Evolutionary conservation across 2,888 invertebrate genomes (phyloP), one percentile per base, ranked within the genome.

Genomic region (Mythimna vitellina): DNA sequence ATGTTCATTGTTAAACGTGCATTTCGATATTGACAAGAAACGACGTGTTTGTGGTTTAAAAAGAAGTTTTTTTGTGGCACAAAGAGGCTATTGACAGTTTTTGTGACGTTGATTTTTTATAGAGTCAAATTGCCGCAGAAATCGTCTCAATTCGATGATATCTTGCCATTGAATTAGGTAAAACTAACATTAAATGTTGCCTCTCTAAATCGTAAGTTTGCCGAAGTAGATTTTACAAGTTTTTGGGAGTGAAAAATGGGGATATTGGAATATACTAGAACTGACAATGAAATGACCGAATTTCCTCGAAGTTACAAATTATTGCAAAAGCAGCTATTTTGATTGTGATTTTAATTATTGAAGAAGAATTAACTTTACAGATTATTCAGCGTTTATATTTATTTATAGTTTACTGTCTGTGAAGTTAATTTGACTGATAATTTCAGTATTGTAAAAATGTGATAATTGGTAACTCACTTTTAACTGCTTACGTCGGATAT

Each of bases 111-210:
- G 57, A 51, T 58, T 75, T 74, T 76, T 76, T 76, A 64, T 66
- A 38, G 53, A 54, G 10, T 54, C 38, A 8, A 56, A 22, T 22
- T 7, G 32, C 12, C 51, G 72, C 54, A 35, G 17, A 35, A 72
- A 12, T 49, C 32, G 58, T 63, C 71, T 9, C 70, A 65, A 79
- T 71, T 71, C 69, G 80, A 86, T 81, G 62, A 72, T 78, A 80
- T 93, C 93, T 93, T 93, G 93, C 93, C 93, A 91, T 88, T 87
- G 84, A 86, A 79, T 88, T 86, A 82, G 69, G 80, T 83, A 85
- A 87, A 85, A 71, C 66, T 80, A 86, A 81, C 78, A 78, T 68
- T 66, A 78, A 76, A 78, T 78, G 70, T 77, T 80, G 87, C 88
- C 88, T 88, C 89, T 88, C 78, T 85, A 84, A 77, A 77, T 68